A percentile compares a stretch with the other conserved stretches of the same genome.
Conservation (phyloP, 1,140 invertebrate genomes). For the Drosophila setifemur region DNA sequence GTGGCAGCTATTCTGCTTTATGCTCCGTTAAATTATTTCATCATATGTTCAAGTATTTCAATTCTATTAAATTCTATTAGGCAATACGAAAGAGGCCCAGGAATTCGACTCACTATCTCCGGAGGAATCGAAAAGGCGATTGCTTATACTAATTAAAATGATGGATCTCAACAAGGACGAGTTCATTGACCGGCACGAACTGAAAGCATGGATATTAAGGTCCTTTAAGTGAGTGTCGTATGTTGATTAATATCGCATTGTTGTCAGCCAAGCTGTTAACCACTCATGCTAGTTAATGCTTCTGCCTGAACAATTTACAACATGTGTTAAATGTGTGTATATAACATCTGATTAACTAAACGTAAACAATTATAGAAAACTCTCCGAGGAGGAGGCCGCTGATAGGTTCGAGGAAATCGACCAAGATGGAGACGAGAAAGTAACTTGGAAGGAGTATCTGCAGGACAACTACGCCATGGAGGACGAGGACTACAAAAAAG, state of each 20-base stretch:
- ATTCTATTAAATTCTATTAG: conserved; percentile 82
- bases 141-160: conserved; percentile 90
- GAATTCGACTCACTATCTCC: conserved; percentile 95
- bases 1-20: conserved; percentile 13
- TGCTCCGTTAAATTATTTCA: conserved; percentile 9
- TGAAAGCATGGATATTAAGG: conserved; percentile 95
- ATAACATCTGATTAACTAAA: not conserved
- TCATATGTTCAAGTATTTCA: conserved; percentile 9
- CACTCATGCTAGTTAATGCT: conserved; percentile 9
- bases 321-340: not conserved
- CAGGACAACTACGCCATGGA: conserved; percentile 91
- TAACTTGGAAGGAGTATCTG: conserved; percentile 95
- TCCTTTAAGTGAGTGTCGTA: conserved; percentile 91
- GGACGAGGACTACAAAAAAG: conserved; percentile 82
- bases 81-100: conserved; percentile 95
- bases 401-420: conserved; percentile 94
- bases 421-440: conserved; percentile 89
- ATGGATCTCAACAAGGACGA: conserved; percentile 93
- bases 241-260: conserved; percentile 58
- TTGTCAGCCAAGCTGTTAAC: conserved; percentile 35
- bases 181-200: conserved; percentile 90
- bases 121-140: conserved; percentile 92
- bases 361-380: conserved; percentile 84
- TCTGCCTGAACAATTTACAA: conserved; percentile 15
- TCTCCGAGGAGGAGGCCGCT: conserved; percentile 93